phyloP scores from a whole-genome alignment of 2,113 vertebrate species.

The Microcebus ravelobensis region DNA sequence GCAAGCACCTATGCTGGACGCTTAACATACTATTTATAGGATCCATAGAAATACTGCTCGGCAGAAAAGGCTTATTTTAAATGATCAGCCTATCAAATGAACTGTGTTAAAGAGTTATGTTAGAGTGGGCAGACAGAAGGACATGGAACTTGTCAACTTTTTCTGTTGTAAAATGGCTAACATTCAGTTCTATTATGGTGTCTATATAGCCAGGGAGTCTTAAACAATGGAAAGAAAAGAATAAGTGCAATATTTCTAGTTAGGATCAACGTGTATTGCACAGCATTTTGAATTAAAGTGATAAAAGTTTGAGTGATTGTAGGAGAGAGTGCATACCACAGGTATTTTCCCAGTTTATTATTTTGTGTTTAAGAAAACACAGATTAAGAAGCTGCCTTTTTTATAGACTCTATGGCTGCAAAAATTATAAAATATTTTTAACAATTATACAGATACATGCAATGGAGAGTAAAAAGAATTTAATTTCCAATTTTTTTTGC shows the following conservation, averaged over 20 bases:
- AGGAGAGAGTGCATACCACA: neutral
- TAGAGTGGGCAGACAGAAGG: neutral
- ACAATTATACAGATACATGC: neutral
- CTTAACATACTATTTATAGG: neutral
- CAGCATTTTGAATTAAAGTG: neutral
- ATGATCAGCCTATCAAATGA: neutral
- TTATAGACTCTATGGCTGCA: neutral
- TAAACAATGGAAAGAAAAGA: neutral
- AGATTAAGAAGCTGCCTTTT: neutral
- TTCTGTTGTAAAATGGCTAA: neutral
- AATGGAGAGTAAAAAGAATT: neutral
- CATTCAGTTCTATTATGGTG: neutral
- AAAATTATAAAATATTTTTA: neutral
- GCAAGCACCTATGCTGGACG: neutral
- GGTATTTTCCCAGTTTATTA: neutral
- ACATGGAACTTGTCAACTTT: rapidly evolving
- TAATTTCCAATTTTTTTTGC: neutral
- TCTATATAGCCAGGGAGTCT: neutral
- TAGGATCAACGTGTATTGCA: no score
- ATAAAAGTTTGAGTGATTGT: neutral
- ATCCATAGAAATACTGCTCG: neutral
- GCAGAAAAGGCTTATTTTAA: neutral
- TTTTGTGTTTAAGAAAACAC: neutral
- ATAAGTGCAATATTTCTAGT: neutral
- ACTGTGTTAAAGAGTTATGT: neutral